Evolutionary conservation across 2,113 vertebrate species (phyloP), one percentile per base, ranked within the genome.

Genomic region (Notothenia rossii): DNA sequence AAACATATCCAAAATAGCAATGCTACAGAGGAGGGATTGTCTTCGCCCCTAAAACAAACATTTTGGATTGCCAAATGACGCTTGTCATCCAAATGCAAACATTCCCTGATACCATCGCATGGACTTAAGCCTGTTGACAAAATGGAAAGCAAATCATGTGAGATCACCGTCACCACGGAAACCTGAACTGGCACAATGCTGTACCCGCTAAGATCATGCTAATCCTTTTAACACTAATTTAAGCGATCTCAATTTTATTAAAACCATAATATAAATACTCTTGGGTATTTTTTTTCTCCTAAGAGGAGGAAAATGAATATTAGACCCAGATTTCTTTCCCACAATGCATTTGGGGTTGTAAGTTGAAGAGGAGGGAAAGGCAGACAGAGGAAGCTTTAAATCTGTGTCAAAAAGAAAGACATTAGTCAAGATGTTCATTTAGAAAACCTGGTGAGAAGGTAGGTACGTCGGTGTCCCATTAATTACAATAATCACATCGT

Each of bases 401-500:
- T 94, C 88, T 85, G 86, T 91, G 87, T 93, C 88, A 93, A 87
- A 88, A 87, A 90, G 77, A 90, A 89, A 93, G 88, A 93, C 90
- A 93, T 94, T 93, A 93, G 83, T 79, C 46, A 29, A 92, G 79
- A 91, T 86, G 86, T 94, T 94, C 93, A 95, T 94, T 95, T 93
- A 87, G 83, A 84, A 86, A 92, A 91, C 91, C 80, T 85, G 88
- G 89, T 92, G 83, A 72, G 88, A 92, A 92, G 89, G 93, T 88
- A 94, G 93, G 89, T 92, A 89, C 75, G 82, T 75, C 56, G 46
- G 67, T 84, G 87, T 88, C 90, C 85, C 89, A 93, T 95, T 95
- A 95, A 95, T 95, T 94, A 95, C 92, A 93, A 95, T 93, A 94
- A 94, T 95, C 94, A 92, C 93, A 91, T 94, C 65, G 79, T 88